Percentiles rank a stretch among this genome's conserved stretches.
phyloP scores from a whole-genome alignment of 2,888 invertebrate species.

The Drosophila macrospina region DNA sequence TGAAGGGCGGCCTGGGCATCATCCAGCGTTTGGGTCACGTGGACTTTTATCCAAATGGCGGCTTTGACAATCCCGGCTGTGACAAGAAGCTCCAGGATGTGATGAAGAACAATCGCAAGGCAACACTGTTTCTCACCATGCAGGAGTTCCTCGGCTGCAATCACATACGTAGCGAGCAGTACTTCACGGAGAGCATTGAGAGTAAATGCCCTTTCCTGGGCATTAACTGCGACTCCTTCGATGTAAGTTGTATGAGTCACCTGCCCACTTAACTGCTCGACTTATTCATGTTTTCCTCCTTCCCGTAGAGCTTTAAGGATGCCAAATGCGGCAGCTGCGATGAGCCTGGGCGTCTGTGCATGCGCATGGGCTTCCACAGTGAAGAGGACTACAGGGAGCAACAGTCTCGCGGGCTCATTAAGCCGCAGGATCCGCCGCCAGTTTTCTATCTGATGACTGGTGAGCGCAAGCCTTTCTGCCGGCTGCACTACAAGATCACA shows the following conservation, averaged over 20 bases:
- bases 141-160: slow-evolving; percentile 90
- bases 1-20: slow-evolving; percentile 92
- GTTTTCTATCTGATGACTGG: slow-evolving; percentile 91
- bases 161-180: slow-evolving; percentile 93
- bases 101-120: slow-evolving; percentile 87
- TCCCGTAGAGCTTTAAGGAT: slow-evolving; percentile 87
- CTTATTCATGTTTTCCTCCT: slow-evolving; percentile 49
- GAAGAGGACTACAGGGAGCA: slow-evolving; percentile 86
- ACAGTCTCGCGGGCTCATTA: slow-evolving; percentile 85
- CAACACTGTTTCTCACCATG: slow-evolving; percentile 88
- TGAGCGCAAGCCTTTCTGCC: slow-evolving; percentile 90
- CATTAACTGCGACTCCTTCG: slow-evolving; percentile 92
- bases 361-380: slow-evolving; percentile 90
- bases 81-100: slow-evolving; percentile 88
- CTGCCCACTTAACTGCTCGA: too few species aligned
- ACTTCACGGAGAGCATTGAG: slow-evolving; percentile 93
- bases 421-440: slow-evolving; percentile 86
- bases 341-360: slow-evolving; percentile 88
- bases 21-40: slow-evolving; percentile 93
- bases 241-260: slow-evolving; percentile 85
- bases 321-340: slow-evolving; percentile 91
- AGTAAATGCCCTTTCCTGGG: slow-evolving; percentile 91
- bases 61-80: slow-evolving; percentile 91
- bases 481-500: slow-evolving; percentile 92
- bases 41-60: slow-evolving; percentile 97